These are phyloP conservation scores for Ormyrus rosae DNA, from an alignment of 2,888 invertebrate genomes.

Conservation along the genomic window DNA sequence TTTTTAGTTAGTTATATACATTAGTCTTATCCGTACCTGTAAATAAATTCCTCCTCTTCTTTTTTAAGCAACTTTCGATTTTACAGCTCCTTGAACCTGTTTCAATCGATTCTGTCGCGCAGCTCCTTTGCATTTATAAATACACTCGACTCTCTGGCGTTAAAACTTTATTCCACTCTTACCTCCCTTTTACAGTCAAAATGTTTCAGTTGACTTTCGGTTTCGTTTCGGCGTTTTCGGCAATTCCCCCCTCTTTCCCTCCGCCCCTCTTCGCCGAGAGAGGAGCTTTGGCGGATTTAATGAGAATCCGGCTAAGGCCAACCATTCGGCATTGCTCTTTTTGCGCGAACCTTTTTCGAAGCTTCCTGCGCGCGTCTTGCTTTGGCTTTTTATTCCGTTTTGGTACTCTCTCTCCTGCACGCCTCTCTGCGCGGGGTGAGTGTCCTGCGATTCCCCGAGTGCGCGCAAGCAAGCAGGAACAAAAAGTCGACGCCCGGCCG, in stretches of 20 bases:
- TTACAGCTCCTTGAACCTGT: no score
- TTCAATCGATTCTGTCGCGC: no score
- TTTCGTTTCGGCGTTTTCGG: conserved; percentile 12
- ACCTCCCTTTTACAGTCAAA: neutral
- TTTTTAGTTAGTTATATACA: no score
- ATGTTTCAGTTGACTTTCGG: conserved; percentile 18
- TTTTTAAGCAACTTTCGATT: no score
- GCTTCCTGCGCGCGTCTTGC: conserved; percentile 26
- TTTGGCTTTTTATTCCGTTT: neutral
- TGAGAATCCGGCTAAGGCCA: conserved; percentile 16
- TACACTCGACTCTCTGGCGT: no score
- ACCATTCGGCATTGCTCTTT: conserved; percentile 12
- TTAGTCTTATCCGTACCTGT: no score
- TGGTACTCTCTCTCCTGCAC: neutral
- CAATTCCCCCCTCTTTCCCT: neutral
- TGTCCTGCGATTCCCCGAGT: conserved; percentile 14
- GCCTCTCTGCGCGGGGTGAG: conserved; percentile 1
- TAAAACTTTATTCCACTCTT: no score
- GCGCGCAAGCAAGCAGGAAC: neutral
- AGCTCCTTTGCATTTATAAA: no score
- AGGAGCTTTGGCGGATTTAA: conserved; percentile 21
- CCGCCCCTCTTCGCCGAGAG: neutral
- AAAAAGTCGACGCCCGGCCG: neutral
- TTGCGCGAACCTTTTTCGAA: neutral
- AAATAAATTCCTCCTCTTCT: neutral